phyloP scores from a whole-genome alignment of 2,888 invertebrate genomes.

The Cetonia aurata region DNA sequence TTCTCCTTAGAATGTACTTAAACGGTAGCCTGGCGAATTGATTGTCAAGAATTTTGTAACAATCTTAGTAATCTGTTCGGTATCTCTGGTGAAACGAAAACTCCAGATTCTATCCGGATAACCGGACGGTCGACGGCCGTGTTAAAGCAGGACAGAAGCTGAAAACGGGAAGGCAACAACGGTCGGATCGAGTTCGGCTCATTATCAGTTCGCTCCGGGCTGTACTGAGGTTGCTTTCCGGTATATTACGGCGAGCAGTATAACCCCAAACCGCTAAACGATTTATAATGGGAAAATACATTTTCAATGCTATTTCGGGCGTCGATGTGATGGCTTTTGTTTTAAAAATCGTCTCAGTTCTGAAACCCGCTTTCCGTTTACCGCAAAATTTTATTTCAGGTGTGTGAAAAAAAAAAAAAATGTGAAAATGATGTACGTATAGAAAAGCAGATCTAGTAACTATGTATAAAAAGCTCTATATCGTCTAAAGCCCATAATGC shows the following conservation, averaged over 20 bases:
- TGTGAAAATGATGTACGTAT: too few relatives aligned
- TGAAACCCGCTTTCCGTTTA: constrained; percentile 8
- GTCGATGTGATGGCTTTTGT: constrained; percentile 50
- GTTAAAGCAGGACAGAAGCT: constrained; percentile 26
- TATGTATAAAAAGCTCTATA: too few relatives aligned
- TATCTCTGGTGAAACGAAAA: constrained; percentile 36
- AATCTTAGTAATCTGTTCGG: constrained; percentile 50
- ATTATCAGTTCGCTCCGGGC: constrained; percentile 55
- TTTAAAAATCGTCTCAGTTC: constrained; percentile 39
- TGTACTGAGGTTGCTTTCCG: constrained; percentile 57
- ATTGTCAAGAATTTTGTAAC: constrained; percentile 57
- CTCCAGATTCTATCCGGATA: constrained; percentile 22
- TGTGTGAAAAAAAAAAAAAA: neutral
- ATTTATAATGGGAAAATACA: constrained; percentile 64
- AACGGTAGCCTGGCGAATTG: constrained; percentile 54
- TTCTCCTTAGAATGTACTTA: constrained; percentile 53
- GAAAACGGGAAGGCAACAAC: constrained; percentile 48
- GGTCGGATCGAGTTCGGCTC: constrained; percentile 50
- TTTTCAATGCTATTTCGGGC: constrained; percentile 54
- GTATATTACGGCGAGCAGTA: constrained; percentile 59
- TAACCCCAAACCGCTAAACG: constrained; percentile 63
- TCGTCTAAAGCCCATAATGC: too few relatives aligned
- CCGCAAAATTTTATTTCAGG: constrained; percentile 15
- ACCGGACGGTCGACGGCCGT: constrained; percentile 6
- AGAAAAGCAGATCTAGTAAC: too few relatives aligned